phyloP scores from a whole-genome alignment of 2,888 invertebrate species.

The Octonoba sinensis region DNA sequence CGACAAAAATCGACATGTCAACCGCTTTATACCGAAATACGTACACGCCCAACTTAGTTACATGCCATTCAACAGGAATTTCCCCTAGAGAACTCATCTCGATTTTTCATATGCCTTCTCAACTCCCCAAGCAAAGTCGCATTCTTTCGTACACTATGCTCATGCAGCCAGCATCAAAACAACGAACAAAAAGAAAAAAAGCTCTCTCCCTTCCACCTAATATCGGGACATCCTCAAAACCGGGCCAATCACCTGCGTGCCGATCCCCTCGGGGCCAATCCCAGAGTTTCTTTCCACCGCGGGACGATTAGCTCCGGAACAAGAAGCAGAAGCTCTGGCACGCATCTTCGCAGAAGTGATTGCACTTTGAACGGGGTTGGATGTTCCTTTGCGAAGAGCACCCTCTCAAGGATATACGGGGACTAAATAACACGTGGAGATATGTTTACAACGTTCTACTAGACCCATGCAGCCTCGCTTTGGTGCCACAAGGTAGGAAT shows the following conservation, averaged over 20 bases:
- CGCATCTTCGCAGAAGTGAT: conserved; percentile 23
- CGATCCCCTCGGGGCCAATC: conserved; percentile 31
- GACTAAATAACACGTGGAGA: too few relatives aligned
- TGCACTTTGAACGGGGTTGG: background rate
- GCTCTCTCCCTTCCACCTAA: background rate
- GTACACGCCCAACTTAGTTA: too few relatives aligned
- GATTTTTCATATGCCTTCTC: background rate
- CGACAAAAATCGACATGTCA: too few relatives aligned
- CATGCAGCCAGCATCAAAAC: conserved; percentile 1
- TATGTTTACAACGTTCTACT: too few relatives aligned
- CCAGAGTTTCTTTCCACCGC: conserved; percentile 18
- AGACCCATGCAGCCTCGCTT: too few relatives aligned
- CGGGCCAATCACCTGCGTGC: conserved; percentile 46
- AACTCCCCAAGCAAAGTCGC: conserved; percentile 26
- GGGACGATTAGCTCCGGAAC: conserved; percentile 36
- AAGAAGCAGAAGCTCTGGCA: conserved; percentile 39
- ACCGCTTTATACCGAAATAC: too few relatives aligned
- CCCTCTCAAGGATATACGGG: too few relatives aligned
- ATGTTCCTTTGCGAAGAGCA: background rate
- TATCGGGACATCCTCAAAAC: conserved; percentile 33
- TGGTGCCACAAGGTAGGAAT: too few relatives aligned
- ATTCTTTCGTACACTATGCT: conserved; percentile 42
- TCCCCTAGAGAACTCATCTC: background rate
- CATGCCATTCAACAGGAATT: background rate
- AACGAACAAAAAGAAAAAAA: background rate